Evolutionary conservation across 2,888 invertebrate species (phyloP), one percentile per base, ranked within the genome.

Genomic region (Mimumesa dahlbomi): DNA sequence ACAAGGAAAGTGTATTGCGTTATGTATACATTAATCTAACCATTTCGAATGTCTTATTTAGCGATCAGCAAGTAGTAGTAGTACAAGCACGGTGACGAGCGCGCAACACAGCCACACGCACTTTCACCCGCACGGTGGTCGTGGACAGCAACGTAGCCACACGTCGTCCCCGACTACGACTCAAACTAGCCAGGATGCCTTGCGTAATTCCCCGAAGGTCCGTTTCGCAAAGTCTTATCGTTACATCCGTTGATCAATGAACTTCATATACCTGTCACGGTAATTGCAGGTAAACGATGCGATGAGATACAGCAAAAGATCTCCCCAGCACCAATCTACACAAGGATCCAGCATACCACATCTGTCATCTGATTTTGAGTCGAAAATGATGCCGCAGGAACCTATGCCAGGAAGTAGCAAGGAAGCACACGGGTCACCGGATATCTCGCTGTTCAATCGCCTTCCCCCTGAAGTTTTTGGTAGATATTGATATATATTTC

Each of bases 401-500:
- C 87, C 87, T 16, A 75, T 87, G 46, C 86, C 87, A 19, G 87
- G 87, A 21, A 87, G 87, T 31, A 87, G 87, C 62, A 87, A 87
- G 72, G 87, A 85, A 48, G 77, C 74, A 2, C 82, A 84, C n/a
- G 67, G 85, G 3, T 82, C 86, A 3, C 85, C 86, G 1, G 87
- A 87, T 43, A 87, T 86, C 62, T 87, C 89, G 19, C 79, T 89
- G 50, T 86, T 89, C 48, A 89, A 89, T 79, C 85, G 88, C 61
- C 81, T 89, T 64, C 89, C 89, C 22, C 89, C 89, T 9, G 88
- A 88, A 80, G 84, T 88, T 31, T 89, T 89, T 64, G 89, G 89
- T 89, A 76, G 70, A 73, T n/a, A n/a, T n/a, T n/a, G n/a, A n/a
- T n/a, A n/a, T n/a, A n/a, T n/a, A n/a, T n/a, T n/a, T n/a, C n/a